These are phyloP conservation scores for Gymnobelideus leadbeateri DNA, from an alignment of 2,113 vertebrate genomes.

Conservation along the genomic window DNA sequence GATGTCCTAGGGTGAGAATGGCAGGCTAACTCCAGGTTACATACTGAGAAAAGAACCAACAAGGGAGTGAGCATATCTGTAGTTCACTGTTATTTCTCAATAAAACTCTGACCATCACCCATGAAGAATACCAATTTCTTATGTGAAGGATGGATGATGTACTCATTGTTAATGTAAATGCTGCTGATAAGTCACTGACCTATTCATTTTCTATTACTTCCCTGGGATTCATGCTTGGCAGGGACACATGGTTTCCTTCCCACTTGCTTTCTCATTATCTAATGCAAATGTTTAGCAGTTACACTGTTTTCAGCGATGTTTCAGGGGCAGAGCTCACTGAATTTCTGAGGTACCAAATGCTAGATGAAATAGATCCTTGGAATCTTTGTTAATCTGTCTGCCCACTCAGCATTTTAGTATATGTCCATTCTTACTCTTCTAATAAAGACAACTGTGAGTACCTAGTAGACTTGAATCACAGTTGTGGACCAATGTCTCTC, in stretches of 20 bases:
- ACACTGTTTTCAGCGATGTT: not conserved
- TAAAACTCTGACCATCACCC: not conserved
- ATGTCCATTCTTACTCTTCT: not conserved
- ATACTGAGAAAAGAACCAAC: not conserved
- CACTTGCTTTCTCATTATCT: conserved; percentile 15
- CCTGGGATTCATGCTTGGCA: conserved; percentile 5
- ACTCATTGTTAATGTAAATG: not conserved
- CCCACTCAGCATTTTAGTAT: not conserved
- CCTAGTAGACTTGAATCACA: conserved; percentile 21
- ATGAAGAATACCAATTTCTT: not conserved
- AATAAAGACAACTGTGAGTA: conserved; percentile 19
- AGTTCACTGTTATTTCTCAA: not conserved
- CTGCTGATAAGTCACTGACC: not conserved
- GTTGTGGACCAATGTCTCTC: not conserved
- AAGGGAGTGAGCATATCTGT: not conserved
- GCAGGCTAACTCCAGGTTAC: not conserved
- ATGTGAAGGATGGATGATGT: conserved; percentile 13
- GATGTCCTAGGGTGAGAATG: not conserved
- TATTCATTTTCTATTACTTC: conserved; percentile 11
- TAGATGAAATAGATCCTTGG: conserved; percentile 31
- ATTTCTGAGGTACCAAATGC: not conserved
- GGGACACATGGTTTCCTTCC: conserved; percentile 1
- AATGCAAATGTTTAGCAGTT: not conserved
- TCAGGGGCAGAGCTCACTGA: not conserved
- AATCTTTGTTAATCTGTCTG: not conserved